Base-by-base conservation (phyloP, 2,888 invertebrate species). In the Lampropteryx suffumata region DNA sequence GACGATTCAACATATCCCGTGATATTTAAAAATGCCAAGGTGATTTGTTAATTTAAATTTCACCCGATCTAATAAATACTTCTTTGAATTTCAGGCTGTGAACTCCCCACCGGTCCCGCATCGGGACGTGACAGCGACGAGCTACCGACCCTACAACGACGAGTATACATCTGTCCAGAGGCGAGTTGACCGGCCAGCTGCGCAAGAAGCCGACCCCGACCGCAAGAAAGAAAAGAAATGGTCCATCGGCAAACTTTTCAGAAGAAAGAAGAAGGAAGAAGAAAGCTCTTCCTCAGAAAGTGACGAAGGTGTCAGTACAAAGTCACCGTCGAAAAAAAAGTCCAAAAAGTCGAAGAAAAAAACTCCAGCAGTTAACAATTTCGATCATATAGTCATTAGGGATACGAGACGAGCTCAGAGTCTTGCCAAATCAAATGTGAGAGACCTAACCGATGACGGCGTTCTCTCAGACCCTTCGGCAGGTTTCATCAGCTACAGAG, bases 231-330 rank as follows among this genome's bases (percentile, higher is more conserved):
- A 93, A 65, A 94, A 94, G 64, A 95, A 95, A 79, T 96, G 96
- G 96, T 95, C 95, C 6, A 92, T 96, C 33, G 95, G 96, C 5
- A 94, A 94, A 65, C 91, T 96, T 2, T 95, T 96, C 72, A 91
- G 95, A 57, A 92, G 94, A 72, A 94, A 94, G 81, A 95, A 95
- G 79, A 93, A 94, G 60, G 92, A 93, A 53, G 91, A 92, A 34
- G 93, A 92, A 59, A 91, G 89, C 36, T 89, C 91, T 46, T 92
- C 92, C 45, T 91, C 92, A 10, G 92, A 92, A 61, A 86, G 76
- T 50, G 90, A 86, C 24, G 90, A 85, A 64, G 87, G 85, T 32
- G 80, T 82, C 59, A 86, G 81, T 60, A 82, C 83, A 17, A 79
- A 81, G 34, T 84, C 86, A 2, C 75, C 82, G 32, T 84, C 84